Evolutionary conservation across 2,113 vertebrate genomes (phyloP), one percentile per base, ranked within the genome.

Genomic region (Ophthalmolycus amberensis): DNA sequence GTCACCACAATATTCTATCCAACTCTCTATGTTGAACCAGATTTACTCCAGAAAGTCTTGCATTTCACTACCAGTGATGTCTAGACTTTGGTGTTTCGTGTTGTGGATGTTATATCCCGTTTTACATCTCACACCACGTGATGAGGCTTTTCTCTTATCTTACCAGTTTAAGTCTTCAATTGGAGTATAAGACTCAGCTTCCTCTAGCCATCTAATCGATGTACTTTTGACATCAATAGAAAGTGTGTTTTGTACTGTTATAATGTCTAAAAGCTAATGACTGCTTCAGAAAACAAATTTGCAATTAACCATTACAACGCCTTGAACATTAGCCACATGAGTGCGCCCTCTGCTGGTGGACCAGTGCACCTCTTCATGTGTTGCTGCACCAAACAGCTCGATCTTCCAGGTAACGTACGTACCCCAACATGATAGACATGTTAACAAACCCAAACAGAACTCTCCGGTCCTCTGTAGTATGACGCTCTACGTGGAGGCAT

Each of bases 341-440:
- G 22, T 38, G 27, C 44, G 67, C 68, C 83, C 54, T 25, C 73
- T 85, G 62, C 44, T 56, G 83, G 40, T 12, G 5, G 11, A 29
- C 0, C 7, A 0, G 62, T 44, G 68, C 42, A 71, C 12, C 20
- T 44, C 25, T 0, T 14, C 54, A 1, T 66, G 59, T 37, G 77
- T 7, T 60, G 66, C 7, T 71, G 77, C 83, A 59, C 44, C 77
- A 71, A 68, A 81, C 12, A 38, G 15, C 6, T 5, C 9, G 1
- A 0, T 59, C 14, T 18, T 20, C 7, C 54, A 73, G 25, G 56
- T 32, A n/a, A 29, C 40, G 29, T 5, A 16, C n/a, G 9, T 7
- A 38, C 4, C 14, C 38, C 1, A 22, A 58, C 52, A 42, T 10
- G 15, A 48, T n/a, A 1, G 4, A 34, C 6, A n/a, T 20, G 15